Conservation (phyloP, 2,888 invertebrate species). For the Tipula unca region DNA sequence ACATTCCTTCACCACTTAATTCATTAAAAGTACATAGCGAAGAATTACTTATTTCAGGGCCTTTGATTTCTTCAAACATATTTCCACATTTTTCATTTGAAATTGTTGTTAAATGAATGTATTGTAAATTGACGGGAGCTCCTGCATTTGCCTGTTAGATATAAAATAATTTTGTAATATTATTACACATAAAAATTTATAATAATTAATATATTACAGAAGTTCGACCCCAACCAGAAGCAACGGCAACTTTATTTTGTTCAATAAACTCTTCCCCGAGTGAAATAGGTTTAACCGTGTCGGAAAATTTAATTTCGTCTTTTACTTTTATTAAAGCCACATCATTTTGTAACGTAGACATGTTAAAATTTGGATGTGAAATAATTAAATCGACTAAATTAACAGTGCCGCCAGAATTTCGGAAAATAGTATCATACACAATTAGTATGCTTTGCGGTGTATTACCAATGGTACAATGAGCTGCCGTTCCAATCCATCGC, state of each 20-base stretch:
- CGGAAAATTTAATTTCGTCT: constrained; percentile 16
- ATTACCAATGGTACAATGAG: neutral
- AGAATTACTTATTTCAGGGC: neutral
- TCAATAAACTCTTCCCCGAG: constrained; percentile 16
- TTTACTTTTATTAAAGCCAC: constrained; percentile 19
- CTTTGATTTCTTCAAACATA: neutral
- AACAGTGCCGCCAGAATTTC: neutral
- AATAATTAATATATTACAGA: neutral
- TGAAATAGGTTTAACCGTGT: constrained; percentile 19
- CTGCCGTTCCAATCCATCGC: neutral
- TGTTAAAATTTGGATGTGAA: constrained; percentile 23
- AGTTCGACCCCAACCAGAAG: constrained; percentile 23
- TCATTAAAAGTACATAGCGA: neutral
- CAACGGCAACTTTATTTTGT: neutral
- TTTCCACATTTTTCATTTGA: constrained; percentile 22
- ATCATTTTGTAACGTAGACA: constrained; percentile 21
- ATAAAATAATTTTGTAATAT: neutral
- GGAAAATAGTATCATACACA: neutral
- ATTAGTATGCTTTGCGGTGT: neutral
- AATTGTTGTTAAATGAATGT: constrained; percentile 15
- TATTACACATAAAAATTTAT: neutral
- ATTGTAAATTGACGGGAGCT: constrained; percentile 19
- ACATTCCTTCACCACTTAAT: constrained; percentile 30
- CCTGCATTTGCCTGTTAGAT: constrained; percentile 15
- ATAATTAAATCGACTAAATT: constrained; percentile 16